Percentiles rank a stretch among this genome's conserved stretches.
These are phyloP conservation scores for Pocillopora verrucosa DNA, from an alignment of 64 coral and sea anemone genomes.

Conservation along the genomic window DNA sequence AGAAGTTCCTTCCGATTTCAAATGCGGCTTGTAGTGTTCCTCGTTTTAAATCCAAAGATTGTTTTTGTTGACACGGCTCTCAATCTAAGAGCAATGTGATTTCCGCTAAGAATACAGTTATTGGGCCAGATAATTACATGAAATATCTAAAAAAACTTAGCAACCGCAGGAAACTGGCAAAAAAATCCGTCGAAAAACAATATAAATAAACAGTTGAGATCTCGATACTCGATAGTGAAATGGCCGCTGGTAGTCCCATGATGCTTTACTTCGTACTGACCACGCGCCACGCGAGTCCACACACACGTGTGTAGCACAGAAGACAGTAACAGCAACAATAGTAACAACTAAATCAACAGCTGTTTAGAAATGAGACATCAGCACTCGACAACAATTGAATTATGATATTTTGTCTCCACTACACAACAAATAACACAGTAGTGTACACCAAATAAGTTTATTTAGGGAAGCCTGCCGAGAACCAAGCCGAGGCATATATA, in stretches of 20 bases:
- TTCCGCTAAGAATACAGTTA: neutral
- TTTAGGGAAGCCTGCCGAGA: too few relatives aligned
- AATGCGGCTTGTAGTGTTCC: too few relatives aligned
- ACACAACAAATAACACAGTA: too few relatives aligned
- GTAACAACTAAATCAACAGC: neutral
- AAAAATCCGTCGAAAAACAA: neutral
- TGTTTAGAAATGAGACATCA: neutral
- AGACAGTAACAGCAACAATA: neutral
- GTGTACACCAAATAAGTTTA: too few relatives aligned
- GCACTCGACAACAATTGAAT: too few relatives aligned
- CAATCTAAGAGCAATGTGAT: too few relatives aligned
- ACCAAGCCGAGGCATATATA: too few relatives aligned
- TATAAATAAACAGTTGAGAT: neutral
- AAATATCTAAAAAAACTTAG: neutral
- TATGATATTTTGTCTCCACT: too few relatives aligned
- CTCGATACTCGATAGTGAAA: neutral
- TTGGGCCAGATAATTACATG: neutral
- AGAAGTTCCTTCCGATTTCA: neutral
- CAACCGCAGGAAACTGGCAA: neutral
- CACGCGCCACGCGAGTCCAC: too few relatives aligned
- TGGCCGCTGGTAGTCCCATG: conserved; percentile 1
- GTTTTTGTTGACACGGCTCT: too few relatives aligned
- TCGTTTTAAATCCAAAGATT: too few relatives aligned
- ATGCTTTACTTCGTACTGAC: neutral
- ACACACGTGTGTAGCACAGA: neutral